Evolutionary conservation across 1,140 invertebrate species (phyloP), one percentile per base, ranked within the genome.

Genomic region (Saccostrea glomerata): DNA sequence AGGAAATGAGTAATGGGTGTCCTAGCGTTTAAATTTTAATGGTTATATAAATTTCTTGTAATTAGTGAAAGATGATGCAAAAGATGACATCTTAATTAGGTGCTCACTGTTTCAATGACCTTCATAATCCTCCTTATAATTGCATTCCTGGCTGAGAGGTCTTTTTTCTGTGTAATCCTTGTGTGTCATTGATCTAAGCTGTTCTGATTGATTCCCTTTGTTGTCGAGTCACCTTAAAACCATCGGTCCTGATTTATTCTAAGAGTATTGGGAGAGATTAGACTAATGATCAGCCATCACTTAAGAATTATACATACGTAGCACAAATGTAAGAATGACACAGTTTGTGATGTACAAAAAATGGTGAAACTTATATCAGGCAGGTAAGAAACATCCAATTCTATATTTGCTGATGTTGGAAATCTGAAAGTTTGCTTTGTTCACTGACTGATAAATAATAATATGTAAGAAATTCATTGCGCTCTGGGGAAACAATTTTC

Each of bases 181-280:
- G 4, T 40, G 23, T 77, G 70, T 77, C 70, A 77, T 77, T 77
- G 23, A 77, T 77, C 70, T 77, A 77, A 77, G 70, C 70, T 77
- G 23, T 77, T 77, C 70, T 77, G 70, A 77, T 77, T 77, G 70
- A 77, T 77, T 77, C 25, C 66, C 25, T 30, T 77, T 77, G 70
- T 77, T 77, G 70, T 36, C 30, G 25, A 77, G 70, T 77, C 70
- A 77, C 25, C 70, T 77, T 77, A 77, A 47, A 77, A 77, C 70
- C 70, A 77, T 36, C 30, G 15, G 23, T 5, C 25, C 70, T 77
- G 70, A 30, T 77, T 77, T 77, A 77, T 30, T 77, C 7, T 77
- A 77, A 77, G 70, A 77, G 70, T 30, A 77, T 77, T 77, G 25
- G 25, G 30, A 77, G 23, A 30, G 70, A 77, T 77, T 77, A 77